Conservation (phyloP, 2,113 vertebrate genomes). For the Epinephelus moara region DNA sequence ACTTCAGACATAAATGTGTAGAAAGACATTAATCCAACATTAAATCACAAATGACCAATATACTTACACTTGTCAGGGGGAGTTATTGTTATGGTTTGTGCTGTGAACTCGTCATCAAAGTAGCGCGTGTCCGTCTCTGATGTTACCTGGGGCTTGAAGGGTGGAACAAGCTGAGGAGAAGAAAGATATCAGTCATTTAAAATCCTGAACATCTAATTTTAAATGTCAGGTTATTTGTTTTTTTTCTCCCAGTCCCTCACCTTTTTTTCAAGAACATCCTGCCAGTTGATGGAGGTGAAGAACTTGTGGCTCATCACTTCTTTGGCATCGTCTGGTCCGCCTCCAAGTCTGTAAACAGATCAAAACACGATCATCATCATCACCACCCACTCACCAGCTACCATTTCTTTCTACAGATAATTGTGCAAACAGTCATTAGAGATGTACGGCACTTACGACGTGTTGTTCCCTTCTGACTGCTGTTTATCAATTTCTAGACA, state of each 20-base stretch:
- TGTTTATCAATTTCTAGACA: constrained; percentile 41
- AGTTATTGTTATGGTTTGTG: constrained; percentile 95
- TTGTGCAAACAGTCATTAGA: constrained; percentile 32
- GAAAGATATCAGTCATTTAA: constrained; percentile 6
- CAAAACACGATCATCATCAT: not conserved
- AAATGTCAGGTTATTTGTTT: not conserved
- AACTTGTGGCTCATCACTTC: constrained; percentile 96
- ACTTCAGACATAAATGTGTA: not conserved
- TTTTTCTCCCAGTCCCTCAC: constrained; percentile 67
- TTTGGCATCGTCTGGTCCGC: constrained; percentile 91
- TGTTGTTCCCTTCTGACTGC: constrained; percentile 32
- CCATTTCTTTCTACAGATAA: constrained; percentile 16
- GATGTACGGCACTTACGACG: not conserved
- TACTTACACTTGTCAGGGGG: constrained; percentile 95
- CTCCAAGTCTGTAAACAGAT: constrained; percentile 89
- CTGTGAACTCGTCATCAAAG: constrained; percentile 96
- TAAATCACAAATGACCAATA: not conserved
- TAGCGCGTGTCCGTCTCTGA: constrained; percentile 95
- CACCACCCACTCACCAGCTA: not conserved
- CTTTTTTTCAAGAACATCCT: constrained; percentile 93
- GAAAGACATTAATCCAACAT: not conserved
- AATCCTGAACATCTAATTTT: not conserved
- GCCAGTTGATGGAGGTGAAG: constrained; percentile 92
- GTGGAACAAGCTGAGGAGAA: constrained; percentile 87
- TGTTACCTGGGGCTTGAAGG: constrained; percentile 96